Evolutionary conservation across 2,113 vertebrate species (phyloP).

Genomic region (Telmatochromis bifrenatus): DNA sequence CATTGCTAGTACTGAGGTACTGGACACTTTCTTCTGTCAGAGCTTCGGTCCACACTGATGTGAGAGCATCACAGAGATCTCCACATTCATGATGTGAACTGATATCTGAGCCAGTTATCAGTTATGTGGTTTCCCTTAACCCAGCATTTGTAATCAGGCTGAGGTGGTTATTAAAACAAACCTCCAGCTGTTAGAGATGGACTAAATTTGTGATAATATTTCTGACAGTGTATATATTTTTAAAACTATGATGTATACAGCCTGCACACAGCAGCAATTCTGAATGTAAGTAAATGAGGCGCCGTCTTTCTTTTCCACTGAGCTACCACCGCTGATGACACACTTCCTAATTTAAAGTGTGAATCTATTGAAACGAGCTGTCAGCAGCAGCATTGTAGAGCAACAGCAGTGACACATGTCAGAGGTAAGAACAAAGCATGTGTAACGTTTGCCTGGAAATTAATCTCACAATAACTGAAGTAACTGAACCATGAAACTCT

Average conservation of each 20-base stretch:
- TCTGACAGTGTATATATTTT: not conserved
- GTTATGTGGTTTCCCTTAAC: not conserved
- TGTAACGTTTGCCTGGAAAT: not conserved
- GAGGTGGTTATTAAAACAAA: not conserved
- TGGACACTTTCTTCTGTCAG: not conserved
- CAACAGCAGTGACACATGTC: not conserved
- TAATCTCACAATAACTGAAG: not conserved
- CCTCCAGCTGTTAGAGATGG: not conserved
- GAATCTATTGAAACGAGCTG: not conserved
- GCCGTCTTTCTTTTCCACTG: not conserved
- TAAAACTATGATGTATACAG: not conserved
- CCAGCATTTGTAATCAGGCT: not conserved
- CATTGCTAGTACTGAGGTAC: not conserved
- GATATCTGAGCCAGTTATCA: not conserved
- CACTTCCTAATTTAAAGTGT: not conserved
- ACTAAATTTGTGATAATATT: not conserved
- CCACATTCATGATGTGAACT: not conserved
- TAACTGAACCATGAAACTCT: not conserved
- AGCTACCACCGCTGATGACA: not conserved
- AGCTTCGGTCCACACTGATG: accelerated
- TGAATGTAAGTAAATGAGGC: not conserved
- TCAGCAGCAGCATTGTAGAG: not conserved
- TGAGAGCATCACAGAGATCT: not conserved
- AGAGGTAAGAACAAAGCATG: not conserved
- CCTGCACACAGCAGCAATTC: not conserved